phyloP scores from a whole-genome alignment of 2,888 invertebrate species.

The Ophonus ardosiacus region DNA sequence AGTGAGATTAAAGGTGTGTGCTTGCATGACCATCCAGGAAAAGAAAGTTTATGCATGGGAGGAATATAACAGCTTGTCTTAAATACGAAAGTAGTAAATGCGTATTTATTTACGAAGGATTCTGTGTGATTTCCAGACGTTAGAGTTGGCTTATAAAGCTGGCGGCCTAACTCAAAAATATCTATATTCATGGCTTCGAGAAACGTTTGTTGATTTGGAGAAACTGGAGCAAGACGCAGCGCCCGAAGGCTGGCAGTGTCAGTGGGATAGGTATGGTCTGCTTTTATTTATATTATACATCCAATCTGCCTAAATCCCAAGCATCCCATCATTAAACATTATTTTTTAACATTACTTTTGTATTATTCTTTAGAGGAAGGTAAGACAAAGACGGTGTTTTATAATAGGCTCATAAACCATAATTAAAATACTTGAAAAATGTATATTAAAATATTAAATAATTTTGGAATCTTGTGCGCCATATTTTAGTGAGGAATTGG shows the following conservation, averaged over 20 bases:
- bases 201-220: conserved; percentile 79
- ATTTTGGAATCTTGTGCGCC: no score
- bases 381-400: neutral
- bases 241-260: conserved; percentile 83
- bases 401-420: neutral
- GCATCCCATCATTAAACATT: conserved; percentile 11
- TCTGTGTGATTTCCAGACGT: conserved; percentile 76
- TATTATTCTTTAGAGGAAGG: conserved; percentile 39
- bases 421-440: no score
- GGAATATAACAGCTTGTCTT: neutral
- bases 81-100: no score
- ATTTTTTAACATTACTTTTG: conserved; percentile 29
- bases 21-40: no score
- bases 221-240: conserved; percentile 82
- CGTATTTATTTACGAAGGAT: neutral
- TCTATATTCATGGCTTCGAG: conserved; percentile 80
- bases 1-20: no score
- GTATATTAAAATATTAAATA: no score
- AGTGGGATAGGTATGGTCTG: conserved; percentile 84
- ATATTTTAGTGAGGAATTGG: no score
- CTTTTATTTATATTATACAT: conserved; percentile 64
- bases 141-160: conserved; percentile 80
- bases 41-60: no score
- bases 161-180: conserved; percentile 80
- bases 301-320: conserved; percentile 5